Base-by-base conservation (phyloP, 2,888 invertebrate species). In the Melieria omissa region DNA sequence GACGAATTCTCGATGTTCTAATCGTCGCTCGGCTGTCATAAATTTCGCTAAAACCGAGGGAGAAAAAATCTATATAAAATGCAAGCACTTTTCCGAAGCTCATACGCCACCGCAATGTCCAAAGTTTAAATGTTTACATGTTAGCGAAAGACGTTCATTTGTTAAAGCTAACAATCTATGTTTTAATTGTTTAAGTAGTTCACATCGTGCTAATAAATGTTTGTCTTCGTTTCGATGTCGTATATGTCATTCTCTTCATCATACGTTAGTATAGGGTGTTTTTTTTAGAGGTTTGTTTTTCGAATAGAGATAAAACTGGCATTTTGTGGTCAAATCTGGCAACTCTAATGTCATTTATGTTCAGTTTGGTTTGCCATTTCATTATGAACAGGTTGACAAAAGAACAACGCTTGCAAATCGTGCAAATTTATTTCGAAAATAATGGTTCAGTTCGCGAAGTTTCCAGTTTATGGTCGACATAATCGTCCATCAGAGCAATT, bases 31-130 rank as follows among this genome's bases (percentile, higher is more conserved):
- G 12, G 9, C 58, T 16, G 44, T 60, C 4, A 14, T 67, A 44
- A 72, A 60, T 62, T 65, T 70, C 42, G 65, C 65, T 47, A 65
- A 61, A 64, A 57, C 41, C 4, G 60, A 64, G 49, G 14, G 14
- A 42, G 54, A 65, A 7, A 14, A 41, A 5, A 49, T 1, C 4
- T n/a, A 49, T 14, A 16, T 14, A 9, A n/a, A 52, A 42, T 54
- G 52, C 14, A n/a, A 9, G 55, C 65, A 52, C 7, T 65, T 41
- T 7, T 42, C 16, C 5, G 29, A 54, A 6, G 10, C 42, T 54
- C 66, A 54, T n/a, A 10, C 52, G 5, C 57, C 29, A 45, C n/a
- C 58, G n/a, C 16, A 58, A 16, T 58, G 58, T 14, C 6, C 16
- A 6, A 12, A 58, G 29, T 58, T 58, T 58, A 58, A 58, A 58